Conservation (phyloP, 2,797 vertebrate species). For the Macroramphosus scolopax region DNA sequence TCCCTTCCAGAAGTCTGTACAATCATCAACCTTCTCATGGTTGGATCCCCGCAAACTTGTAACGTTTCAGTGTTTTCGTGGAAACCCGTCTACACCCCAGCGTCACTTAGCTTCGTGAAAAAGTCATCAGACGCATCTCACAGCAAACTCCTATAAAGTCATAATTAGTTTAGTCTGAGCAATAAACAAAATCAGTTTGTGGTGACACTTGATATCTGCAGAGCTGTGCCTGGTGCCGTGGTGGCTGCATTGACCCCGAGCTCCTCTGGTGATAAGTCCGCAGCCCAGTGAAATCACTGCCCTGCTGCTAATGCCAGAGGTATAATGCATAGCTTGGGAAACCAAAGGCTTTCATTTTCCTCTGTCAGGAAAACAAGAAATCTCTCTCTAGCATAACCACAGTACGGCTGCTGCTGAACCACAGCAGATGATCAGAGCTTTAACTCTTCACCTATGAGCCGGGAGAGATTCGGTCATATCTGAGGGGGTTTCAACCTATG, state of each 20-base stretch:
- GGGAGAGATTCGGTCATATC: too few species aligned
- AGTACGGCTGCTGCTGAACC: conserved; percentile 33
- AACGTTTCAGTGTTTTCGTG: conserved; percentile 27
- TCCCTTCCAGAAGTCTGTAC: conserved; percentile 33
- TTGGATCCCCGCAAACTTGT: conserved; percentile 34
- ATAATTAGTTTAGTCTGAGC: conserved; percentile 39
- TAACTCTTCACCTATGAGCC: not conserved
- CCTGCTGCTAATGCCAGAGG: conserved; percentile 46
- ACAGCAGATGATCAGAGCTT: conserved; percentile 24
- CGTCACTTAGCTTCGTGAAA: conserved; percentile 23
- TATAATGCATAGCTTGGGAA: conserved; percentile 56
- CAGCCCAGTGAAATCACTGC: conserved; percentile 47
- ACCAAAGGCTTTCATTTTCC: conserved; percentile 52
- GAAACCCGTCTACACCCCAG: conserved; percentile 1
- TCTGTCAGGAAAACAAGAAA: conserved; percentile 36
- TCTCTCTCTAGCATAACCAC: conserved; percentile 44
- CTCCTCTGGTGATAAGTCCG: too few species aligned
- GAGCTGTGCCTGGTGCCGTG: conserved; percentile 20
- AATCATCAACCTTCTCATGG: conserved; percentile 42
- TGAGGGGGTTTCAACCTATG: not conserved
- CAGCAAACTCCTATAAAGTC: conserved; percentile 23
- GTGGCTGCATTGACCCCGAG: conserved; percentile 28
- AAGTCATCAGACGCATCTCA: conserved; percentile 22
- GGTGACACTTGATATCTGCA: conserved; percentile 27
- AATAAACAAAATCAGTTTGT: conserved; percentile 19